These are phyloP conservation scores for Sarcophaga carnaria DNA, from an alignment of 2,888 invertebrate genomes.

Conservation along the genomic window DNA sequence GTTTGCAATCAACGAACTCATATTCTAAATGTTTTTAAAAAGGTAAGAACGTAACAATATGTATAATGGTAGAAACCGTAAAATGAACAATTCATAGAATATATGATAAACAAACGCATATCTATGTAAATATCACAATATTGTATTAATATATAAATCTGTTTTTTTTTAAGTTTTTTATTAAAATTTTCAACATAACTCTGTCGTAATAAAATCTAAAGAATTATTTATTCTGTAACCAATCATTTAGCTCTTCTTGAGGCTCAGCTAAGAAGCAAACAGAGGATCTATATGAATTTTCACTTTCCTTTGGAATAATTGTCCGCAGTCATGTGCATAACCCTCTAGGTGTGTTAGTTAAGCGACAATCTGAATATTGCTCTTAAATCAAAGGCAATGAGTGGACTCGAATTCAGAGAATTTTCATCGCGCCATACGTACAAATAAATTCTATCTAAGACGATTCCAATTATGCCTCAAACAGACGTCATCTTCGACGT, in stretches of 20 bases:
- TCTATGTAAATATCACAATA: too few species aligned
- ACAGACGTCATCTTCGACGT: constrained; percentile 81
- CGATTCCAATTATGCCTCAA: constrained; percentile 83
- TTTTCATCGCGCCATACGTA: constrained; percentile 83
- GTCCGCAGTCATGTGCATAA: constrained; percentile 82
- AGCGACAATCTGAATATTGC: constrained; percentile 68
- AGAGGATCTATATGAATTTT: constrained; percentile 73
- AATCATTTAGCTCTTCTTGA: constrained; percentile 81
- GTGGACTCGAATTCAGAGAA: constrained; percentile 78
- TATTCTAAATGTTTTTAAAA: too few species aligned
- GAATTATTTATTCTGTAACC: constrained; percentile 82
- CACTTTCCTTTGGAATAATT: constrained; percentile 75
- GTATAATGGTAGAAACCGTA: too few species aligned
- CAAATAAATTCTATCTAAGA: constrained; percentile 81
- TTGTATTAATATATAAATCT: too few species aligned
- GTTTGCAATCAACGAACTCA: too few species aligned
- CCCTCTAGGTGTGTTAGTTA: constrained; percentile 80
- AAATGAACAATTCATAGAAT: too few species aligned
- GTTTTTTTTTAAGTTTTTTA: too few species aligned
- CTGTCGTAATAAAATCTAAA: constrained; percentile 80
- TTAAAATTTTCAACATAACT: constrained; percentile 76
- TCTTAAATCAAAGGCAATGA: constrained; percentile 81
- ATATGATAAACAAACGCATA: too few species aligned
- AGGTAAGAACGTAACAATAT: too few species aligned
- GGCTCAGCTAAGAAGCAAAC: constrained; percentile 82